These are phyloP conservation scores for Trogon surrucura DNA, from an alignment of 2,113 vertebrate genomes.

Conservation along the genomic window DNA sequence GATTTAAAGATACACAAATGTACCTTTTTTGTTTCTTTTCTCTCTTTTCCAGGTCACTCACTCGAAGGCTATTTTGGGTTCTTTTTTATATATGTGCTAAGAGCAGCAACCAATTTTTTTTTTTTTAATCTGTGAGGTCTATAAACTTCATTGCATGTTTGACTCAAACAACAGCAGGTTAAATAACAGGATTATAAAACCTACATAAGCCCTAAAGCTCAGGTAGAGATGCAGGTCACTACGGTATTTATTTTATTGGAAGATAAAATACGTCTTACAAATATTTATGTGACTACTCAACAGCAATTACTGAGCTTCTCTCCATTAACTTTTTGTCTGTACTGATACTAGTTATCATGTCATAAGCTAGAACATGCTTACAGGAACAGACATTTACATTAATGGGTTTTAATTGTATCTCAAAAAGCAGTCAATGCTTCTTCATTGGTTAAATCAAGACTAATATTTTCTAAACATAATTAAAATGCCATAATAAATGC, in stretches of 20 bases:
- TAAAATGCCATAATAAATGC: slow-evolving; percentile 31
- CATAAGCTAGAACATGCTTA: not conserved
- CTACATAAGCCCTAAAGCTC: not conserved
- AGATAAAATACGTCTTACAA: slow-evolving; percentile 37
- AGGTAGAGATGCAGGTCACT: not conserved
- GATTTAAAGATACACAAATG: not conserved
- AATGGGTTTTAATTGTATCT: slow-evolving; percentile 11
- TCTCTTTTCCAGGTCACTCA: not conserved
- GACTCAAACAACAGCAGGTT: not conserved
- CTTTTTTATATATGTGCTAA: not conserved
- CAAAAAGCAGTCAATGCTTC: slow-evolving; percentile 32
- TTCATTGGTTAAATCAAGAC: not conserved
- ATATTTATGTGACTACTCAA: slow-evolving; percentile 61
- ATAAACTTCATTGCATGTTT: not conserved
- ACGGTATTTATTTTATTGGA: not conserved
- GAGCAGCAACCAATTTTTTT: not conserved
- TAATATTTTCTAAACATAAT: slow-evolving; percentile 36
- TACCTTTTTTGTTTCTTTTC: not conserved
- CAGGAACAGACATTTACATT: not conserved
- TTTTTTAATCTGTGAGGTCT: not conserved
- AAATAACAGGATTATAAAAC: not conserved
- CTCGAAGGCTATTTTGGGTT: not conserved
- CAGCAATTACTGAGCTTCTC: slow-evolving; percentile 39
- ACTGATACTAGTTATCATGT: slow-evolving; percentile 13
- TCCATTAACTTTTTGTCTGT: slow-evolving; percentile 21